These are phyloP conservation scores for Trididemnum miniatum DNA, from an alignment of 23 tunicate genomes.

Conservation along the genomic window DNA sequence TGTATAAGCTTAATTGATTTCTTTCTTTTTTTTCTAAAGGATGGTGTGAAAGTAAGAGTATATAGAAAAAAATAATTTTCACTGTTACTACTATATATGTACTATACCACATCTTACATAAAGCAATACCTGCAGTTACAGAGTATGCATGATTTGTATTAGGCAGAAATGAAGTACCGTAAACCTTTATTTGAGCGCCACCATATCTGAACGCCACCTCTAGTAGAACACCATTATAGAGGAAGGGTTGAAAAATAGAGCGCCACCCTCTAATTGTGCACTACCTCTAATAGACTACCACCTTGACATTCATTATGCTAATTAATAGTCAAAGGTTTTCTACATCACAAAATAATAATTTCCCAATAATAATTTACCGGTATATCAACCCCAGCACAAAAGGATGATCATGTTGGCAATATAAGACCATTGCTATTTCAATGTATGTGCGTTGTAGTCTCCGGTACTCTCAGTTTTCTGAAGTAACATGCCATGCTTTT, in stretches of 20 bases:
- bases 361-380: not conserved
- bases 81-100: too few relatives aligned
- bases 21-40: too few relatives aligned
- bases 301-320: not conserved
- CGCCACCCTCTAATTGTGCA: not conserved
- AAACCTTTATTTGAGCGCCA: too few relatives aligned
- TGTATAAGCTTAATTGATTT: too few relatives aligned
- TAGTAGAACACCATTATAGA: not conserved
- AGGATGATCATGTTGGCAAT: not conserved
- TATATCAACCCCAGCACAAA: not conserved
- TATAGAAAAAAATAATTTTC: too few relatives aligned
- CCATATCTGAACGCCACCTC: not conserved
- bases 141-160: too few relatives aligned
- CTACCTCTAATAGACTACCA: not conserved
- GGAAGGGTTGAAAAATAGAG: not conserved
- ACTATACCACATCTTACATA: too few relatives aligned
- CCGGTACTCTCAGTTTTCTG: not conserved
- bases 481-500: not conserved
- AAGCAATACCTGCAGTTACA: too few relatives aligned
- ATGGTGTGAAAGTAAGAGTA: too few relatives aligned
- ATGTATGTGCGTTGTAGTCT: not conserved
- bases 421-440: not conserved
- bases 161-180: too few relatives aligned
- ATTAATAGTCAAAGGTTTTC: not conserved
- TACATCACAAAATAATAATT: not conserved